Base-by-base conservation (phyloP, 2,888 invertebrate genomes). In the Oscheius onirici region DNA sequence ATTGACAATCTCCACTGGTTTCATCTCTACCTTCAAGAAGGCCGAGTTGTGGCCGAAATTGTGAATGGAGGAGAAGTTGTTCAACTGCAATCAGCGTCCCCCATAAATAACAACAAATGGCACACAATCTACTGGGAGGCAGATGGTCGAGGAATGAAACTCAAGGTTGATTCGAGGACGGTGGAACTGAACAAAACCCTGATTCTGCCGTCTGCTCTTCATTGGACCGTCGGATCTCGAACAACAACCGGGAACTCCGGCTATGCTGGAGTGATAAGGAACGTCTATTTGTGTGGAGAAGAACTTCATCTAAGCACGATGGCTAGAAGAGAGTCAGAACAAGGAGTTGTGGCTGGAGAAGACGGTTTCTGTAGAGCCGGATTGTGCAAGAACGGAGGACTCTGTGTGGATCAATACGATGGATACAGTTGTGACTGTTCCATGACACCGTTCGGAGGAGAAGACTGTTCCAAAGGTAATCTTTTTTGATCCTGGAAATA, bases 1-100 rank as follows among this genome's bases (percentile, higher is more conserved):
- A 72, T 77, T 6, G 85, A 86, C 71, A 79, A 78, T 34, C 74
- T 86, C 20, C 82, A 86, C 40, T 86, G 85, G 85, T 86, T 84
- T 69, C 86, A 86, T 73, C 71, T 86, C 46, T 83, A 84, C 52
- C 74, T 86, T 5, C 74, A 83, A 46, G 71, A 66, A 8, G 86
- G 86, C 22, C 73, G 75, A 55, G 70, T 86, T 6, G 77, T 86
- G 26, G 86, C 82, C 10, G 86, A 86, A 66, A 71, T 86, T 17
- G 84, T 86, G 11, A 84, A 86, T 69, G 86, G 84, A 13, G 86
- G 86, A 26, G 75, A 84, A 57, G 80, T 76, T 17, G 75, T 78
- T 46, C 81, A 85, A 69, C 76, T 86, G 43, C 73, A 78, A 11
- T 78, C 79, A n/a, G 75, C 78, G 8, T 60, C 75, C 34, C 67